phyloP scores from a whole-genome alignment of 2,888 invertebrate genomes.

The Teleiodes luculella region DNA sequence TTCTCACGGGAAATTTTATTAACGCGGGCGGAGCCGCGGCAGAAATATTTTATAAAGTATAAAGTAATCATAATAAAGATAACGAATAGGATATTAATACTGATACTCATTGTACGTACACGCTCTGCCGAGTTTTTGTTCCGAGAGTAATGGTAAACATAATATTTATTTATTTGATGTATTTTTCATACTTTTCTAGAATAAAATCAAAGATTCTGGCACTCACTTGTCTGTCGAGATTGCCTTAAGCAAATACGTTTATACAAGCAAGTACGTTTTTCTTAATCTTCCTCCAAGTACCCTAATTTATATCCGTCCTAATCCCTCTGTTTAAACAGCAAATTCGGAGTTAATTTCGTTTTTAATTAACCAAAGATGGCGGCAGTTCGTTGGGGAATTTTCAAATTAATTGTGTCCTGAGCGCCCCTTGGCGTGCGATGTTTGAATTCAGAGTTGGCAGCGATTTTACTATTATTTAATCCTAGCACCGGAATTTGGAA shows the following conservation, averaged over 20 bases:
- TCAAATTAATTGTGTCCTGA: constrained; percentile 26
- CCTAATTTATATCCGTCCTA: constrained; percentile 7
- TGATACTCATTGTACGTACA: too few species aligned
- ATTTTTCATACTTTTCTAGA: too few species aligned
- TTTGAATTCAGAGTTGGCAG: constrained; percentile 28
- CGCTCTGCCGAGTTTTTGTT: too few species aligned
- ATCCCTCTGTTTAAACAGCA: constrained; percentile 7
- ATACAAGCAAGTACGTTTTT: background rate
- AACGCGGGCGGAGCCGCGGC: too few species aligned
- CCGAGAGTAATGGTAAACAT: too few species aligned
- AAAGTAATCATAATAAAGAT: too few species aligned
- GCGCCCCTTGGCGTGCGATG: constrained; percentile 23
- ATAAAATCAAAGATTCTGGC: too few species aligned
- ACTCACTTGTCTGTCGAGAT: background rate
- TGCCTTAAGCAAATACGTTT: background rate
- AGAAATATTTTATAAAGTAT: too few species aligned
- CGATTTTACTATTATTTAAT: constrained; percentile 34
- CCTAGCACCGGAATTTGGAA: constrained; percentile 16
- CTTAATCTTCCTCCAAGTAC: background rate
- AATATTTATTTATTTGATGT: too few species aligned
- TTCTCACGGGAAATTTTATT: too few species aligned
- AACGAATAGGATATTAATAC: too few species aligned
- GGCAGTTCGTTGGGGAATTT: constrained; percentile 19
- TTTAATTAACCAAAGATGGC: constrained; percentile 15
- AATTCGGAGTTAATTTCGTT: constrained; percentile 15